These are phyloP conservation scores for Mercenaria mercenaria DNA, from an alignment of 1,140 invertebrate genomes.

Conservation along the genomic window DNA sequence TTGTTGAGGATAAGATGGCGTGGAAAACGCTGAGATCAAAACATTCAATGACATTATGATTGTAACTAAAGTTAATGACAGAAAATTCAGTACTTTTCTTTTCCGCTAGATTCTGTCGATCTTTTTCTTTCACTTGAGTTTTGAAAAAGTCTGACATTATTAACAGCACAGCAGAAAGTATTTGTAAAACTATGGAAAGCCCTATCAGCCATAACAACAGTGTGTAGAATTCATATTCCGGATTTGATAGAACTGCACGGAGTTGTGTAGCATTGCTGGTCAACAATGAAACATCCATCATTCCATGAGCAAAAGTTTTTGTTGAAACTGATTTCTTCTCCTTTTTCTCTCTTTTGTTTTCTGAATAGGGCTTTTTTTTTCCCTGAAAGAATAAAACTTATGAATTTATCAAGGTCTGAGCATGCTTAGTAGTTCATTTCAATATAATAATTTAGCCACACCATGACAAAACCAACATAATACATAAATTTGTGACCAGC, in stretches of 20 bases:
- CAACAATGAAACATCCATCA: conserved; percentile 68
- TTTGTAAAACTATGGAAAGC: conserved; percentile 60
- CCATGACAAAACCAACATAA: too few species aligned
- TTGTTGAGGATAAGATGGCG: not conserved
- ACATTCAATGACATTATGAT: conserved; percentile 55
- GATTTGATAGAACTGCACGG: conserved; percentile 37
- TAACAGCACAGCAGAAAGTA: conserved; percentile 40
- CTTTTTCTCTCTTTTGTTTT: not conserved
- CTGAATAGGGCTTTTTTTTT: not conserved
- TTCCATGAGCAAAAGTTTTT: conserved; percentile 66
- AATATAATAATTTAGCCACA: too few species aligned
- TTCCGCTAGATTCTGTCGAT: conserved; percentile 24
- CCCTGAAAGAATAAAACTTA: not conserved
- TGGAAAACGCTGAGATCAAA: conserved; percentile 49
- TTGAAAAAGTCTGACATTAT: conserved; percentile 58
- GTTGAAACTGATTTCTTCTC: conserved; percentile 59
- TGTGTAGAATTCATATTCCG: conserved; percentile 51
- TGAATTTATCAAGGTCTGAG: too few species aligned
- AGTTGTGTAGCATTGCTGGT: conserved; percentile 62
- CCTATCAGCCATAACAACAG: conserved; percentile 46
- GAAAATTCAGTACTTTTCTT: conserved; percentile 56
- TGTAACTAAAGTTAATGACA: conserved; percentile 37
- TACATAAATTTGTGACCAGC: too few species aligned
- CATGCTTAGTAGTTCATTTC: too few species aligned
- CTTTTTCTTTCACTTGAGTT: conserved; percentile 46